Conservation (phyloP, 37 sponge, comb jelly and placozoan species). For the Ianthella basta region DNA sequence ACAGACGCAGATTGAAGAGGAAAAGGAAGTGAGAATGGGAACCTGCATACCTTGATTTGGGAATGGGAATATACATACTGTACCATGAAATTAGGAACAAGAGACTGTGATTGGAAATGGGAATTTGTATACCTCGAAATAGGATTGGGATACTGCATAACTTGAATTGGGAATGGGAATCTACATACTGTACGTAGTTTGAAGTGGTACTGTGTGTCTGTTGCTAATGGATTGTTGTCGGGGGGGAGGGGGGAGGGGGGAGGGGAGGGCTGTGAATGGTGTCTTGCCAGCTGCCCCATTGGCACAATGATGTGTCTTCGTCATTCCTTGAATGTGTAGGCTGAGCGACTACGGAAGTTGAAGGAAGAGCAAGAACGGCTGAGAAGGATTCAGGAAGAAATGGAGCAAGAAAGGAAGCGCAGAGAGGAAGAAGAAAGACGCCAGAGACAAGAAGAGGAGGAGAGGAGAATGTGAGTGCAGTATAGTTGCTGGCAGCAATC, state of each 20-base stretch:
- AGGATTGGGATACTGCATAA: too few species aligned
- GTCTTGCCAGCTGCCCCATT: not conserved
- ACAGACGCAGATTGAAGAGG: slow-evolving; percentile 65
- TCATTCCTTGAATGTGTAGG: slow-evolving; percentile 17
- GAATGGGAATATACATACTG: slow-evolving; percentile 4
- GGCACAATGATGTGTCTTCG: not conserved
- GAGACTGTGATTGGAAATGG: too few species aligned
- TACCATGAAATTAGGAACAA: not conserved
- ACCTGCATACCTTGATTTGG: too few species aligned
- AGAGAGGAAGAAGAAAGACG: slow-evolving; percentile 77
- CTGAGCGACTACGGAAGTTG: slow-evolving; percentile 48
- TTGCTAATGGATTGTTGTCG: too few species aligned
- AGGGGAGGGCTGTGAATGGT: not conserved
- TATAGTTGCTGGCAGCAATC: too few species aligned
- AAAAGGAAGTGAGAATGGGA: slow-evolving; percentile 28
- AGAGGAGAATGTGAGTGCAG: slow-evolving; percentile 64
- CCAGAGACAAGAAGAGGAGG: slow-evolving; percentile 79
- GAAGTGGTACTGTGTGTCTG: too few species aligned
- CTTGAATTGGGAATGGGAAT: too few species aligned
- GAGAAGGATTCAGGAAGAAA: slow-evolving; percentile 84
- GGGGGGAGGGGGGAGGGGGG: too few species aligned
- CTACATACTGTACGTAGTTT: too few species aligned
- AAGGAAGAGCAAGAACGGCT: slow-evolving; percentile 79
- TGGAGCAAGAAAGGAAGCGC: slow-evolving; percentile 79
- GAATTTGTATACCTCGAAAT: not conserved